Evolutionary conservation across 2,113 vertebrate genomes (phyloP), one percentile per base, ranked within the genome.

Genomic region (Saimiri boliviensis): DNA sequence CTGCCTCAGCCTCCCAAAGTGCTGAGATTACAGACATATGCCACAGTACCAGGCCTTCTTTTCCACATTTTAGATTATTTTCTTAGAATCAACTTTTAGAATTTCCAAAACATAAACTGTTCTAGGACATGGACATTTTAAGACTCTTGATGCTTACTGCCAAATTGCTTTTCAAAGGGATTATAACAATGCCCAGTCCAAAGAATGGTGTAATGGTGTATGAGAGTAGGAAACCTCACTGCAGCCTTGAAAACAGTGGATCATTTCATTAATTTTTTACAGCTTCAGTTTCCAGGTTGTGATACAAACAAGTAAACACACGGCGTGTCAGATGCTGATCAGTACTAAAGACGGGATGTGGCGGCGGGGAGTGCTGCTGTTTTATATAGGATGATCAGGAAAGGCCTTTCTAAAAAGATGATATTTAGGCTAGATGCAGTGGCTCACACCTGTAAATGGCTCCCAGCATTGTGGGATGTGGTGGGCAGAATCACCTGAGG

Each of bases 91-190:
- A 79, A 95, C 80, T 97, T 94, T 81, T n/a, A 95, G 87, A 84
- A 83, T 83, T 86, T 93, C 83, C 42, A 77, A 96, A 87, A 79
- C 40, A 86, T 83, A 91, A 70, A 94, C 83, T 93, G 86, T 94
- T 91, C 89, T 71, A 94, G 93, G 89, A 92, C 87, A 89, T 82
- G 76, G 94, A 94, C 87, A 94, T 91, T 95, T 95, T 92, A 92
- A 73, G 90, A 49, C 71, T 96, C 54, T 97, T 97, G 54, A 66
- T 71, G 58, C 66, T 68, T 91, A 91, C 56, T 96, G 60, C 91
- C 91, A 97, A 97, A 89, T 91, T 83, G 68, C 73, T 97, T 93
- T 96, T 83, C 95, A 85, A 96, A 96, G 92, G 89, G 68, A 94
- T 91, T 74, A 70, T 93, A 63, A 93, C 94, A 86, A 77, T 49